Percentiles rank a stretch among this genome's conserved stretches.
These are phyloP conservation scores for Cheumatopsyche charites DNA, from an alignment of 1,140 invertebrate species.

Conservation along the genomic window DNA sequence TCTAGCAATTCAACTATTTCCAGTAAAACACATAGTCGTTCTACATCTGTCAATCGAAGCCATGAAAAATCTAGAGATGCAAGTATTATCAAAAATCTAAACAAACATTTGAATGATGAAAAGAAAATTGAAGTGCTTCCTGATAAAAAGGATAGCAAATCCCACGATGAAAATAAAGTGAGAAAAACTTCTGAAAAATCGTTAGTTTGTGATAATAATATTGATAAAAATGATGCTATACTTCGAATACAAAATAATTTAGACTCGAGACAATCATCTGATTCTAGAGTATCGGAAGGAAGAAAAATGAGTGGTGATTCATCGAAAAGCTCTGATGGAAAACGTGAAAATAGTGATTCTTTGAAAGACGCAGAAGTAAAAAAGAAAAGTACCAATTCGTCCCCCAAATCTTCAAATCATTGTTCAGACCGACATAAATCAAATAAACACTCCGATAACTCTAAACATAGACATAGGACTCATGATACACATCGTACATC, in stretches of 20 bases:
- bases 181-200: constrained; percentile 3
- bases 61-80: constrained; percentile 11
- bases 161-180: constrained; percentile 24
- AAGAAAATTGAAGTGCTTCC: constrained; percentile 6
- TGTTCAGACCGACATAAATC: constrained; percentile 39
- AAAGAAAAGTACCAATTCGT: constrained; percentile 7
- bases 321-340: constrained; percentile 39
- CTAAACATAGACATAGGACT: constrained; percentile 37
- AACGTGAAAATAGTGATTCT: background rate
- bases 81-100: constrained; percentile 6
- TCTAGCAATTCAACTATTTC: background rate
- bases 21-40: constrained; percentile 16
- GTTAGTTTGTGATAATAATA: background rate
- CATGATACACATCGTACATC: constrained; percentile 28
- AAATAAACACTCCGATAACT: constrained; percentile 41
- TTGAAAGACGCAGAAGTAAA: background rate
- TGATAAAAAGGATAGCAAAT: constrained; percentile 30
- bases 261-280: constrained; percentile 9
- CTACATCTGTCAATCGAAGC: constrained; percentile 15
- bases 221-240: constrained; percentile 5
- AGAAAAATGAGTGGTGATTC: constrained; percentile 39
- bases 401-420: constrained; percentile 35
- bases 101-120: constrained; percentile 10
- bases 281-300: constrained; percentile 23
- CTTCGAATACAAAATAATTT: constrained; percentile 20